Conservation (phyloP, 2,113 vertebrate genomes). For the Odocoileus virginianus region DNA sequence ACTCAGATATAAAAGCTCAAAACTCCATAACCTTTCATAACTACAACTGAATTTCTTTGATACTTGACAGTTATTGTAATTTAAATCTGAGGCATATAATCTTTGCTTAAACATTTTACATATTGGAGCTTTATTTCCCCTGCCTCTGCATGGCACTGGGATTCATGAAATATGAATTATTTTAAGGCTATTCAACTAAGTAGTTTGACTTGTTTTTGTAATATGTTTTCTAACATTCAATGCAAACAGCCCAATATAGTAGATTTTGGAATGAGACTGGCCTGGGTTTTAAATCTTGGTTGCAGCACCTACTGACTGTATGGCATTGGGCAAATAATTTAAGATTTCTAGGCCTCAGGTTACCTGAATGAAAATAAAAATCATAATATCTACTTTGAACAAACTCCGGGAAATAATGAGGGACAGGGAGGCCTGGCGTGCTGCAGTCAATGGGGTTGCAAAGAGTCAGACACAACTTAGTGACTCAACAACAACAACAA, state of each 20-base stretch:
- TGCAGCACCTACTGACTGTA: background rate
- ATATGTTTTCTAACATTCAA: background rate
- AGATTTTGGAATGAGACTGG: background rate
- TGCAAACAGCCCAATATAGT: background rate
- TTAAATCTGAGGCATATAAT: background rate
- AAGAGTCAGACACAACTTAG: background rate
- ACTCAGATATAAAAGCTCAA: background rate
- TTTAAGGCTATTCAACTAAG: background rate
- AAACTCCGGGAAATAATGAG: background rate
- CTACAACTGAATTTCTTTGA: background rate
- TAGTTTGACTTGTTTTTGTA: background rate
- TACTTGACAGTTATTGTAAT: background rate
- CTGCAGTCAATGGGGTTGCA: background rate
- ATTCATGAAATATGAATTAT: background rate
- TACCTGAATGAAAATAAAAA: background rate
- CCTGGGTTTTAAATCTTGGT: background rate
- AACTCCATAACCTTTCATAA: background rate
- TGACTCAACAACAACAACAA: background rate
- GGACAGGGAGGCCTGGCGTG: background rate
- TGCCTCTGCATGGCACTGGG: background rate
- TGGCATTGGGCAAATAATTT: background rate
- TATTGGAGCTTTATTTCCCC: background rate
- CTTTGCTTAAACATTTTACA: constrained; percentile 11
- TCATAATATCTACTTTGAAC: background rate
- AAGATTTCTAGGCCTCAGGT: background rate